Percentiles rank a stretch among this genome's conserved stretches.
Evolutionary conservation across 2,113 vertebrate species (phyloP).

Genomic region (Calonectris borealis): DNA sequence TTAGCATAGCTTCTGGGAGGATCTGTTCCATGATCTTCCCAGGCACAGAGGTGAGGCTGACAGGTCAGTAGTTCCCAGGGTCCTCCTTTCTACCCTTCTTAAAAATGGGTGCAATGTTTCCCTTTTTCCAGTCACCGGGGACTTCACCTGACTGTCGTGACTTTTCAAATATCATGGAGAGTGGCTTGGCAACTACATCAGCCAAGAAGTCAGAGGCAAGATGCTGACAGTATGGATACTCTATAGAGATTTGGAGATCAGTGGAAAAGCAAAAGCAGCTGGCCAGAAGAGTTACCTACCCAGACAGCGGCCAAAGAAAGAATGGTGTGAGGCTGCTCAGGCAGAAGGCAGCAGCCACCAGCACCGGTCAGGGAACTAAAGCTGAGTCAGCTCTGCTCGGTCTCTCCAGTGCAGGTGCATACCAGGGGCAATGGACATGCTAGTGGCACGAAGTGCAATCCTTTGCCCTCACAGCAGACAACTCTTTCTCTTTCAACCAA

Average conservation of each 20-base stretch:
- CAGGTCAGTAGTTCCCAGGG: background rate
- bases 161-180: background rate
- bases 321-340: background rate
- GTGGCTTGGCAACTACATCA: background rate
- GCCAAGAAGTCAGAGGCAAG: background rate
- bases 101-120: background rate
- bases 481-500: background rate
- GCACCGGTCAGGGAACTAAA: background rate
- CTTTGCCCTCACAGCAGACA: background rate
- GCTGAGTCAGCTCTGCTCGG: background rate
- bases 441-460: background rate
- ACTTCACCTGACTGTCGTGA: background rate
- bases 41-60: background rate
- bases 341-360: background rate
- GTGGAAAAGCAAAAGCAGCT: background rate
- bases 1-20: background rate
- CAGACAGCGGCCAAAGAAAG: fast-evolving
- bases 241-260: background rate
- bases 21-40: background rate
- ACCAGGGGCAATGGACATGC: background rate
- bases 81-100: background rate
- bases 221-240: background rate
- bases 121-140: too few species aligned
- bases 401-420: background rate
- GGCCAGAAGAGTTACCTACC: background rate